A percentile compares a stretch with the other conserved stretches of the same genome.
These are phyloP conservation scores for Tiphia femorata DNA, from an alignment of 2,888 invertebrate genomes.

Conservation along the genomic window DNA sequence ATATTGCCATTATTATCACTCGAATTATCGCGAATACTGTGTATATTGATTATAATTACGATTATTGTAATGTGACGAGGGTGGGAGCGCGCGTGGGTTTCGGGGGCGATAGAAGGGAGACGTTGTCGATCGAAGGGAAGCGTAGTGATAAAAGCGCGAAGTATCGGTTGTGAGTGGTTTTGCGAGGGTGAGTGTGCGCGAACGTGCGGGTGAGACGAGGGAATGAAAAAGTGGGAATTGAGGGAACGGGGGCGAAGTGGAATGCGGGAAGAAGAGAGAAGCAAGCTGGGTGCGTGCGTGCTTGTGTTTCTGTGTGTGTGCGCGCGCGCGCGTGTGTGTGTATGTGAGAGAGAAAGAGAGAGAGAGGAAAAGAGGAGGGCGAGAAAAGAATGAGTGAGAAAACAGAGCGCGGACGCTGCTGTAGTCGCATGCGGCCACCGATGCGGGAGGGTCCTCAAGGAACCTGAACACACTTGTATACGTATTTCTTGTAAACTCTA, in stretches of 20 bases:
- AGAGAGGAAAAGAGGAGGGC: conserved; percentile 26
- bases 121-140: conserved; percentile 4
- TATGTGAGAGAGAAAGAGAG: conserved; percentile 24
- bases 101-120: conserved; percentile 3
- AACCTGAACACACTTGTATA: conserved; percentile 77
- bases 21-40: conserved; percentile 64
- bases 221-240: conserved; percentile 7
- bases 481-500: conserved; percentile 78
- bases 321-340: too few species aligned
- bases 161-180: conserved; percentile 4
- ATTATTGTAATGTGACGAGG: conserved; percentile 40
- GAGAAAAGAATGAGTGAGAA: conserved; percentile 25
- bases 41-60: conserved; percentile 60
- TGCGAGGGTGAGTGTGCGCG: too few species aligned
- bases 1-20: conserved; percentile 67
- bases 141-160: conserved; percentile 8
- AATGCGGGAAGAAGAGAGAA: not conserved
- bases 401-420: conserved; percentile 17
- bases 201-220: not conserved
- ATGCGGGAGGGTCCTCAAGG: conserved; percentile 33
- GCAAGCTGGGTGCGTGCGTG: too few species aligned
- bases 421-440: conserved; percentile 36
- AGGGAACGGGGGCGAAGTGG: conserved; percentile 13
- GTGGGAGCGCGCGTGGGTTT: too few species aligned
- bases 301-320: too few species aligned